Evolutionary conservation across 2,888 invertebrate genomes (phyloP), one percentile per base, ranked within the genome.

Genomic region (Chloromyia formosa): DNA sequence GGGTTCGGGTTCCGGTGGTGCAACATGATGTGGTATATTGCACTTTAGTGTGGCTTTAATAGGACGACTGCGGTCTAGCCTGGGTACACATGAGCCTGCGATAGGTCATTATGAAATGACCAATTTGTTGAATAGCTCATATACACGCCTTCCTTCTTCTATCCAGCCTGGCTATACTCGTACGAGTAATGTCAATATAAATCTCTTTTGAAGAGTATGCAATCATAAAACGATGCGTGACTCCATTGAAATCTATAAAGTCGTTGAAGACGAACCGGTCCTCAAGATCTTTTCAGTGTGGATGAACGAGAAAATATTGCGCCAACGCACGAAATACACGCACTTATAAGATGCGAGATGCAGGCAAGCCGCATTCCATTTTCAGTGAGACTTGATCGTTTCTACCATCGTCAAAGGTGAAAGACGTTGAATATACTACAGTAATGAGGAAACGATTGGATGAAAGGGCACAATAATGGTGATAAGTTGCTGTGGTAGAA

Each of bases 291-390:
- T 54, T 64, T 14, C 42, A 14, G 45, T 49, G 14, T 12, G 49
- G 20, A 35, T 22, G 12, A 22, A 49, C 68, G 16, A 58, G 16
- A 56, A 56, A 56, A 56, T 56, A 71, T 27, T 58, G 71, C 71
- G 58, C 71, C 71, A 71, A 71, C 71, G 71, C 71, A 71, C 71
- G 71, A 56, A 60, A 60, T 60, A 23, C 60, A 23, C 49, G 49
- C 49, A 49, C 49, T 49, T 3, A 12, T n/a, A n/a, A 49, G 49
- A n/a, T 49, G 49, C 56, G 10, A 53, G 16, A 53, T 53, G 53
- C 53, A 35, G 27, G 27, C 27, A 35, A 35, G 62, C 18, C 40
- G 16, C 42, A 62, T 40, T 62, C 62, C 62, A 42, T 23, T 42
- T 62, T 42, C 2, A 35, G 27, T 35, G 27, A 35, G 27, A 7